Evolutionary conservation across 2,888 invertebrate species (phyloP).

Genomic region (Teleogryllus oceanicus): DNA sequence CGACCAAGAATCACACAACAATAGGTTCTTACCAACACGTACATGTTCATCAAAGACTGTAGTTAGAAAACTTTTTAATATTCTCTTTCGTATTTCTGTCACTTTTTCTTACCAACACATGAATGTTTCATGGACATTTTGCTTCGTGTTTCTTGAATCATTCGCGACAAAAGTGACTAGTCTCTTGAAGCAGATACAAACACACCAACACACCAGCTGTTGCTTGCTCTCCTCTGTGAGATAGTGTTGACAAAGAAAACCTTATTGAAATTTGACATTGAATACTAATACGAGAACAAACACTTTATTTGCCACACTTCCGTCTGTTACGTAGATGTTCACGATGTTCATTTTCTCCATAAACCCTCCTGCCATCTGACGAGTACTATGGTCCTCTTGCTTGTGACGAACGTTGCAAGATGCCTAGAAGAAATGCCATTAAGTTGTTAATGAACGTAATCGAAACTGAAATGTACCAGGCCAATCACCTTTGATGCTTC

Average conservation of each 20-base stretch:
- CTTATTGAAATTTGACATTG: not conserved
- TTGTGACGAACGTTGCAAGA: not conserved
- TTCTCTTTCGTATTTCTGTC: not conserved
- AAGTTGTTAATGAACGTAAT: slow-evolving; percentile 22
- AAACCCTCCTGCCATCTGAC: not conserved
- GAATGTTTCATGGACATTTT: not conserved
- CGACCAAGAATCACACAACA: too few relatives aligned
- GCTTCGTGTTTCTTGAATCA: not conserved
- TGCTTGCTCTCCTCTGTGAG: not conserved
- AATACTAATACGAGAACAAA: not conserved
- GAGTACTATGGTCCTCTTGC: not conserved
- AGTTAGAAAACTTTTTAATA: too few relatives aligned
- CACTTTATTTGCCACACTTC: slow-evolving; percentile 48
- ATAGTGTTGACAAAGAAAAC: not conserved
- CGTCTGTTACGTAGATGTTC: slow-evolving; percentile 49
- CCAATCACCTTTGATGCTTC: not conserved
- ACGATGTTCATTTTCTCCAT: not conserved
- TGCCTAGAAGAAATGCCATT: not conserved
- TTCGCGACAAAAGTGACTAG: not conserved
- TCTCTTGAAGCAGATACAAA: not conserved
- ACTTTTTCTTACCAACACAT: not conserved
- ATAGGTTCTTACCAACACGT: too few relatives aligned
- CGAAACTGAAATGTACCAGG: slow-evolving; percentile 20
- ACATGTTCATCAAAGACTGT: too few relatives aligned
- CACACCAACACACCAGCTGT: not conserved